phyloP scores from a whole-genome alignment of 2,888 invertebrate genomes.

The Rhogogaster chlorosoma region DNA sequence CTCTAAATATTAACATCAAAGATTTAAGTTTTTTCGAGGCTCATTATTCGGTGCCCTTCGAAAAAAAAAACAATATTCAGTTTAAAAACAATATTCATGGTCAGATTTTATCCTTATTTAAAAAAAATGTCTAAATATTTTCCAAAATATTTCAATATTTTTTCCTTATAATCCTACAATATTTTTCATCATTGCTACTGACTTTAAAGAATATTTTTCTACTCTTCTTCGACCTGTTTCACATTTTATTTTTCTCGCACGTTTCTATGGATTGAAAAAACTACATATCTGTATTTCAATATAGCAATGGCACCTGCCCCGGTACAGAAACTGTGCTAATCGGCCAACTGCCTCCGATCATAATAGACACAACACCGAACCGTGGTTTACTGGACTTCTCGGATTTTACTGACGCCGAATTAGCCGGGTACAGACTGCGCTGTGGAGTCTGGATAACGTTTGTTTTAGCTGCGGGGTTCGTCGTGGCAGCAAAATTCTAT shows the following conservation, averaged over 20 bases:
- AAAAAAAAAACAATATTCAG: too few relatives aligned
- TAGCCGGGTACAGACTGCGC: conserved; percentile 80
- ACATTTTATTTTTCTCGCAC: background rate
- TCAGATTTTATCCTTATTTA: background rate
- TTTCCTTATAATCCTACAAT: background rate
- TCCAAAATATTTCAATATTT: background rate
- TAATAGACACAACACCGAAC: conserved; percentile 30
- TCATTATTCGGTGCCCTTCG: too few relatives aligned
- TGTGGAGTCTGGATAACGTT: conserved; percentile 86
- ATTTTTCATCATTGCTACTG: background rate
- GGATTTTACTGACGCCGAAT: conserved; percentile 84
- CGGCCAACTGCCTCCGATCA: background rate
- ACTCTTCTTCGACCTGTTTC: background rate
- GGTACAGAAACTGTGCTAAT: background rate
- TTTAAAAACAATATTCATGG: background rate
- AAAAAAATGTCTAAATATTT: background rate
- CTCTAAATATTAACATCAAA: too few relatives aligned
- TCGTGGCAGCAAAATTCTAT: conserved; percentile 87
- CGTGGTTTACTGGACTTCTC: conserved; percentile 80
- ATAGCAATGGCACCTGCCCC: background rate
- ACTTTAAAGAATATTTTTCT: background rate
- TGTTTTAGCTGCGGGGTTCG: conserved; percentile 84
- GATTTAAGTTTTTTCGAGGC: too few relatives aligned
- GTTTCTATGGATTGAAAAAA: background rate
- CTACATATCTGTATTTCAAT: background rate